Percentiles rank a stretch among this genome's conserved stretches.
Evolutionary conservation across 2,797 vertebrate genomes (phyloP).

Genomic region (Clarias fuscus): DNA sequence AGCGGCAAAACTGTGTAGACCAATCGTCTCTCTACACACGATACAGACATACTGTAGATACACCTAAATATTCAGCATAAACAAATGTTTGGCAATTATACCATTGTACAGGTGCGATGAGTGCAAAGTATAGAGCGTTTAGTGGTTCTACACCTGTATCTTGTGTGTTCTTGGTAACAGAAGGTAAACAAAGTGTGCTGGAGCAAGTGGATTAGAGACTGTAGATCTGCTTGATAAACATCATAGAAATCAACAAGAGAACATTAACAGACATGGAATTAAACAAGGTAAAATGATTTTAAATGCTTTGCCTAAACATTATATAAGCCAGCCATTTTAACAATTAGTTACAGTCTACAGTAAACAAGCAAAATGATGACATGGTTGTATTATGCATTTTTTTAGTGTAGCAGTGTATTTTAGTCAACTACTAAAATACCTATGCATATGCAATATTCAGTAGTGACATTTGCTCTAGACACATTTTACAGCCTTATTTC

Average conservation of each 20-base stretch:
- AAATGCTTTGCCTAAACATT: background rate
- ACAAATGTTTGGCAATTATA: conserved; percentile 13
- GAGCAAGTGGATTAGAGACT: conserved; percentile 66
- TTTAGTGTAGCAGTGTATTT: background rate
- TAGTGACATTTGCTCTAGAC: background rate
- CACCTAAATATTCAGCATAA: conserved; percentile 14
- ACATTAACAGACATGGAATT: conserved; percentile 59
- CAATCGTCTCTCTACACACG: conserved; percentile 17
- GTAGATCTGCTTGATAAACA: conserved; percentile 64
- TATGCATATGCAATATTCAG: too few species aligned
- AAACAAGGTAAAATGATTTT: conserved; percentile 53
- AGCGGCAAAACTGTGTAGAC: conserved; percentile 37
- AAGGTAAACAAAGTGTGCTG: conserved; percentile 68
- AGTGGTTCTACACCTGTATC: conserved; percentile 49
- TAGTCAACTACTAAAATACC: background rate
- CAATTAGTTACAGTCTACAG: background rate
- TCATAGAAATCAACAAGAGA: conserved; percentile 61
- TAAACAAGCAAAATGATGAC: background rate
- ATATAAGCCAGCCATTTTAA: background rate
- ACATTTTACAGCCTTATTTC: background rate
- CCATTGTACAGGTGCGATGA: conserved; percentile 39
- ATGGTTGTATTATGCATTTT: background rate
- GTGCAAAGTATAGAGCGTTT: conserved; percentile 50
- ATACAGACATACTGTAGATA: conserved; percentile 41
- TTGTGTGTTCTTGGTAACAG: conserved; percentile 58